Evolutionary conservation across 2,113 vertebrate genomes (phyloP), one percentile per base, ranked within the genome.

Genomic region (Formicarius rufipectus): DNA sequence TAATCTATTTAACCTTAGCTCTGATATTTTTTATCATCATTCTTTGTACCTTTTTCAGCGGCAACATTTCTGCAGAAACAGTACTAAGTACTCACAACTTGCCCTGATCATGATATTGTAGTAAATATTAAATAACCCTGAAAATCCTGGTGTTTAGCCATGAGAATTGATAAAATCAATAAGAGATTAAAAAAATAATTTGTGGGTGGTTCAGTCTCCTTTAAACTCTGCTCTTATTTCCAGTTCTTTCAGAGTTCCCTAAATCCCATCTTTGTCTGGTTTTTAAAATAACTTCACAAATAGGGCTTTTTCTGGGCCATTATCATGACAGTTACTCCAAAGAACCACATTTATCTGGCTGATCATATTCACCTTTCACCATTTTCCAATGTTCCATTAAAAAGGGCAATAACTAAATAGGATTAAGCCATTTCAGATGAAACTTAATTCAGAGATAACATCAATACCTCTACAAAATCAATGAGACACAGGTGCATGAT

Each of bases 401-500:
- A 89, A 85, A 68, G 7, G 20, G 19, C 16, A 62, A 42, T 44
- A 53, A 63, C 44, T 73, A 79, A 27, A 1, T 9, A 35, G 37
- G 6, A 39, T 53, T 0, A 64, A 87, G 68, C 47, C 0, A 73
- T 89, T 62, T 44, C 47, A 72, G 21, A 10, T 69, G 4, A 58
- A 72, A 73, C 68, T 83, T 68, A 79, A 55, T 68, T 63, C 59
- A 63, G 37, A 75, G 8, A 5, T 39, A 62, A 76, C 9, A 5
- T 25, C 58, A 78, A 62, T 45, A 22, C 24, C 6, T 5, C 52
- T 45, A 56, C 47, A 42, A 84, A 78, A 89, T 22, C 10, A 60
- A 9, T 52, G 33, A 67, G 13, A 50, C 83, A 72, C 7, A 2
- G 5, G 0, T 73, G 4, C 7, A 33, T 2, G 1, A 28, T 42